A percentile compares a stretch with the other conserved stretches of the same genome.
phyloP scores from a whole-genome alignment of 1,140 invertebrate species.

The Halictus rubicundus region DNA sequence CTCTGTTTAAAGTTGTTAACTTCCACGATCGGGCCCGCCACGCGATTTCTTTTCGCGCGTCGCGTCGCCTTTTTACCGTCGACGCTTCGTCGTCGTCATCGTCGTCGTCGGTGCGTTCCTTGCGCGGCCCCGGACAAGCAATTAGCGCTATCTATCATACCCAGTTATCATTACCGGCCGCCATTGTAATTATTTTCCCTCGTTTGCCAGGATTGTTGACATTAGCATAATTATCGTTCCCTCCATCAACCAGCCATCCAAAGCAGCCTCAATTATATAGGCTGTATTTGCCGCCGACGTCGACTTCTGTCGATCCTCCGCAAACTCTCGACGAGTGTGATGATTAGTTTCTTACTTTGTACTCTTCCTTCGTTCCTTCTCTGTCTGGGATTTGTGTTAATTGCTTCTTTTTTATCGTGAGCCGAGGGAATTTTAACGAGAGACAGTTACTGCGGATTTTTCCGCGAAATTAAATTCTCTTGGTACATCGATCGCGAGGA shows the following conservation, averaged over 20 bases:
- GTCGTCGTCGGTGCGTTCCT: no score
- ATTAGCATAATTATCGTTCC: constrained; percentile 15
- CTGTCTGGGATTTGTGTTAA: no score
- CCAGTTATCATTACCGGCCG: constrained; percentile 20
- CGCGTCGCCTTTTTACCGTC: background rate
- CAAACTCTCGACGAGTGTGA: background rate
- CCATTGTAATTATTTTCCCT: constrained; percentile 21
- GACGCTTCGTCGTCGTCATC: no score
- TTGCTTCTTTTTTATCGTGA: no score
- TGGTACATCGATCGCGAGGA: no score
- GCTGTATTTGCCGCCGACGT: no score
- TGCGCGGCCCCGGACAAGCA: background rate
- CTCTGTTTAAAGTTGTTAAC: background rate
- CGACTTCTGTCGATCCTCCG: no score
- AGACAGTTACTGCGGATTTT: no score
- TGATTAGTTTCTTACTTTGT: no score
- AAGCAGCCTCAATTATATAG: background rate
- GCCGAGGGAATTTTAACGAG: no score
- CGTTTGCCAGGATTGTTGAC: background rate
- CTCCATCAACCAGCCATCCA: background rate
- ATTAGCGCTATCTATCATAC: constrained; percentile 19
- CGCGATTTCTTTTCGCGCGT: background rate
- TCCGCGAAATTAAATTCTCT: no score
- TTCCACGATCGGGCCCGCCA: background rate
- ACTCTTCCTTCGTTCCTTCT: no score